Conservation (phyloP, 2,797 vertebrate genomes). For the Lemur catta region DNA sequence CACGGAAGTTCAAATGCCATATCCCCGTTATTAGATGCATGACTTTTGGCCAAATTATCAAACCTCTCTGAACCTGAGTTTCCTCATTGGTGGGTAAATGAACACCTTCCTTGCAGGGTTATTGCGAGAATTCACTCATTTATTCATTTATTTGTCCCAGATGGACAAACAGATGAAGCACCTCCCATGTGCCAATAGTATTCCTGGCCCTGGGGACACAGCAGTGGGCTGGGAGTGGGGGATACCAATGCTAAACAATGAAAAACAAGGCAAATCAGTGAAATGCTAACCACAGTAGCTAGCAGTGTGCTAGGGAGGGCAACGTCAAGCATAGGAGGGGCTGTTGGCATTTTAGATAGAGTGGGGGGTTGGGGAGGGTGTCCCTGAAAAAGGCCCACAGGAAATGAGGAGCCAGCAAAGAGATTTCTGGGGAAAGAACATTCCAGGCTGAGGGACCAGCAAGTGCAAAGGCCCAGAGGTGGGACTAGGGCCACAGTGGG, state of each 20-base stretch:
- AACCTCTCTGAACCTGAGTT: not conserved
- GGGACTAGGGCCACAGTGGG: not conserved
- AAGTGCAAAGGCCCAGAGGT: not conserved
- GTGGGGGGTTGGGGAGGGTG: no score
- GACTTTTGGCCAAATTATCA: not conserved
- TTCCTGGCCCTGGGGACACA: not conserved
- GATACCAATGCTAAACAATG: rapidly evolving
- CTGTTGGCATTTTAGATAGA: not conserved
- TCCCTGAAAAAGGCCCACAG: not conserved
- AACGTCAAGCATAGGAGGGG: not conserved
- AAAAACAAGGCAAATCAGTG: not conserved
- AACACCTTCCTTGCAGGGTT: not conserved
- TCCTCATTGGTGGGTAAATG: not conserved
- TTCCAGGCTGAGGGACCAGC: not conserved
- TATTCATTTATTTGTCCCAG: not conserved
- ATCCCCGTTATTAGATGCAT: no score
- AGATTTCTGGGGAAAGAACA: not conserved
- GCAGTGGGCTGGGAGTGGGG: not conserved
- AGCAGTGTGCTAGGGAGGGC: no score
- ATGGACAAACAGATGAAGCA: not conserved
- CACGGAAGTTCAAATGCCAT: not conserved
- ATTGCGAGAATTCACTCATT: not conserved
- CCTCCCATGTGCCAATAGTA: rapidly evolving
- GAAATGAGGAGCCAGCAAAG: not conserved
- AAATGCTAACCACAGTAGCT: not conserved